Conservation (phyloP, 2,113 vertebrate genomes). For the Xiphias gladius region DNA sequence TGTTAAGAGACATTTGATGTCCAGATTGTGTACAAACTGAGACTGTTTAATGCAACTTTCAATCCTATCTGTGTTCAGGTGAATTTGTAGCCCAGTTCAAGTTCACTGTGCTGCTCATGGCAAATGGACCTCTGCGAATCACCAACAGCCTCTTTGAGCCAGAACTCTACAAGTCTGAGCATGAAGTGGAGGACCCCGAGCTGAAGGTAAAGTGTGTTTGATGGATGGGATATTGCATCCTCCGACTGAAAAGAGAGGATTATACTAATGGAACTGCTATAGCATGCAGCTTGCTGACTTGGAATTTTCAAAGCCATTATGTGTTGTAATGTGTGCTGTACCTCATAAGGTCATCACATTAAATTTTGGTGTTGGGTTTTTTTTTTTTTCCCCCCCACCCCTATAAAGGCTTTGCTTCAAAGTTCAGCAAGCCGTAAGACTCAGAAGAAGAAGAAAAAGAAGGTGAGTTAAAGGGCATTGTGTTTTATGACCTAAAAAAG, state of each 20-base stretch:
- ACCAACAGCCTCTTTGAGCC: slow-evolving; percentile 93
- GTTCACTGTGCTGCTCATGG: slow-evolving; percentile 98
- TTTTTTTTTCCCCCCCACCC: not conserved
- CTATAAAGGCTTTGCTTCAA: slow-evolving; percentile 91
- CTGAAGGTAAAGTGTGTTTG: slow-evolving; percentile 87
- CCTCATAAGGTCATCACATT: slow-evolving; percentile 8
- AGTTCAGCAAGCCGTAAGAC: slow-evolving; percentile 97
- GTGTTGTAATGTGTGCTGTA: slow-evolving; percentile 8
- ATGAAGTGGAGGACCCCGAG: slow-evolving; percentile 94
- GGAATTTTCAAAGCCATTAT: slow-evolving; percentile 21
- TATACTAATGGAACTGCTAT: not conserved
- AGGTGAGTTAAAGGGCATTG: slow-evolving; percentile 83
- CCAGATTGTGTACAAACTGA: not conserved
- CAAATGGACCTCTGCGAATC: slow-evolving; percentile 97
- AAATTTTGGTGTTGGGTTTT: not conserved
- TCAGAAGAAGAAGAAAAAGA: slow-evolving; percentile 99
- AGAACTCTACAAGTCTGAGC: slow-evolving; percentile 94
- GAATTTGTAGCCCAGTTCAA: slow-evolving; percentile 98
- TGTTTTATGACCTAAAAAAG: not conserved
- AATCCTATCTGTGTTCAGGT: slow-evolving; percentile 77
- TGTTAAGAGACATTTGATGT: not conserved
- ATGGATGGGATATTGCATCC: not conserved
- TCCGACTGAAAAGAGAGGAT: not conserved
- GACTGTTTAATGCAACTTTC: not conserved
- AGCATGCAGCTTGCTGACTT: slow-evolving; percentile 13